phyloP scores from a whole-genome alignment of 2,888 invertebrate genomes.

The Steinernema carpocapsae region DNA sequence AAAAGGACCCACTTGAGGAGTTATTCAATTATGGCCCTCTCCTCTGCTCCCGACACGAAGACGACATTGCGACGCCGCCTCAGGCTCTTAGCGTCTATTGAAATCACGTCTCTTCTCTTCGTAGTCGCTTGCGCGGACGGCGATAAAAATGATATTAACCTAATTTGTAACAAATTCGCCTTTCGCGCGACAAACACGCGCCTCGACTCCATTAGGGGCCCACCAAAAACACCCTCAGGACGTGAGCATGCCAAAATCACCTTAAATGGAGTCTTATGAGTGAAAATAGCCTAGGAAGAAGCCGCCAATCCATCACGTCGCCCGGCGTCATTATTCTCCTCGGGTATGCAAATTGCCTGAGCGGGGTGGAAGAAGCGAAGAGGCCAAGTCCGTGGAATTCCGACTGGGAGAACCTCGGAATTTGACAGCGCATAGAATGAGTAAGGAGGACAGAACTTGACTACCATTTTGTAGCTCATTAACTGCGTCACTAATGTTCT shows the following conservation, averaged over 20 bases:
- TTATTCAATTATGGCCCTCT: conserved; percentile 26
- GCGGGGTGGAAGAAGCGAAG: neutral
- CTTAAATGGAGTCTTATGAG: neutral
- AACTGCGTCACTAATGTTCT: too few relatives aligned
- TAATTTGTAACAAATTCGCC: conserved; percentile 16
- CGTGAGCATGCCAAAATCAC: neutral
- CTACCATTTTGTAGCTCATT: too few relatives aligned
- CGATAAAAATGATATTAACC: conserved; percentile 33
- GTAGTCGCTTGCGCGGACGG: neutral
- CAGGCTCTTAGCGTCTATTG: conserved; percentile 31
- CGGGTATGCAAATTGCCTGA: conserved; percentile 22
- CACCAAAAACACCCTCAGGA: neutral
- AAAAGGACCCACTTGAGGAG: conserved; percentile 28
- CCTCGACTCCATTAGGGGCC: conserved; percentile 16
- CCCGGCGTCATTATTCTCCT: conserved; percentile 20
- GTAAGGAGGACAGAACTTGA: too few relatives aligned
- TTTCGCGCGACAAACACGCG: conserved; percentile 16
- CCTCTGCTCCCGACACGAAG: conserved; percentile 24
- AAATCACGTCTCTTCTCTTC: conserved; percentile 32
- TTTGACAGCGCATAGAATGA: too few relatives aligned
- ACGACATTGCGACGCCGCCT: conserved; percentile 24
- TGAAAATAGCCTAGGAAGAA: neutral
- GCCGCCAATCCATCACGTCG: neutral
- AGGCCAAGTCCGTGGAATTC: neutral
- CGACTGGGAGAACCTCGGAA: too few relatives aligned